Base-by-base conservation (phyloP, 2,797 vertebrate genomes). In the Adelosebastes latens region DNA sequence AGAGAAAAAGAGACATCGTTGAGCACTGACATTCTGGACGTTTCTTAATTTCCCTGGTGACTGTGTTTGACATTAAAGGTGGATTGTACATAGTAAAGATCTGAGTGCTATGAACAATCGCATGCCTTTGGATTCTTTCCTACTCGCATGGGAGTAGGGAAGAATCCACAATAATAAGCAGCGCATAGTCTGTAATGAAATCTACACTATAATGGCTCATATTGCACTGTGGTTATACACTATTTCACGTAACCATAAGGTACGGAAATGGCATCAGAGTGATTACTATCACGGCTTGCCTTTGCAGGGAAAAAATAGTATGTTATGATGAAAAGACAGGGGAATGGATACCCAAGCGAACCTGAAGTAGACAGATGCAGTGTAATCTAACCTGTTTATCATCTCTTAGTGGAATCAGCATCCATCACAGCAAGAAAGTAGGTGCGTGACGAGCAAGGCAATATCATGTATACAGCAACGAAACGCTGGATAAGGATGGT, bases 321-420 rank as follows among this genome's bases (percentile, higher is more conserved):
- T 77, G 64, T 69, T 82, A 39, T 73, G 77, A 89, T 83, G 72
- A 89, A 87, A 87, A 74, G 68, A 86, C 66, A 64, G 46, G 55
- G 46, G 60, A 82, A 82, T 59, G 29, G 79, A 89, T 82, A 76
- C 64, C 67, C 24, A 25, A 46, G 82, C 1, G 10, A 58, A 68
- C 34, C 39, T 16, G 25, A 67, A 86, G 74, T 86, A 75, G 80
- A 84, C 87, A 86, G 64, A 76, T 77, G 53, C 49, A 18, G 55
- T 69, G 72, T 84, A 88, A 91, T 87, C 81, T 78, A 88, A 89
- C 82, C 76, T 80, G 86, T 88, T 92, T 84, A 82, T 89, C 86
- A 84, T 92, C 77, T 83, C 68, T 82, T 75, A 39, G 67, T 74
- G 75, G 63, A 84, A 88, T 91, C 87, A 58, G 32, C 86, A 84